phyloP scores from a whole-genome alignment of 2,797 vertebrate species.

The Thunnus albacares region DNA sequence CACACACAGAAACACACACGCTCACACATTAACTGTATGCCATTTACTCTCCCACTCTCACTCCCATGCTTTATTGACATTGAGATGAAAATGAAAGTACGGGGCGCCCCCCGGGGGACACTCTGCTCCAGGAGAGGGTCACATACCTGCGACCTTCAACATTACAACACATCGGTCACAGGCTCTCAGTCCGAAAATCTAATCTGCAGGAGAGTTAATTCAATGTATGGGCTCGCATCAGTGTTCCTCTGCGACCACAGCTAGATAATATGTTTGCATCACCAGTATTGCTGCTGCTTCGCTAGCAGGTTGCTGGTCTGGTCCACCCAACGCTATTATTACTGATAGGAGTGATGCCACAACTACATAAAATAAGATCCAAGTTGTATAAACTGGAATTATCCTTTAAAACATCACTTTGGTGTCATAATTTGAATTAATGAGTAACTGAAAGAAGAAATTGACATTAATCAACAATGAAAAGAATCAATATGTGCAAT shows the following conservation, averaged over 20 bases:
- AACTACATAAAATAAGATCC: too few species aligned
- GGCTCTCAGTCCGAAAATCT: not conserved
- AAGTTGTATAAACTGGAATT: too few species aligned
- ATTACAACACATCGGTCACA: not conserved
- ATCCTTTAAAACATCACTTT: too few species aligned
- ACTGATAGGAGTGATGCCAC: too few species aligned
- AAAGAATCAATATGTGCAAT: too few species aligned
- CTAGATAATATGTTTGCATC: not conserved
- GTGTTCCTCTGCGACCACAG: not conserved
- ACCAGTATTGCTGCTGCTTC: too few species aligned
- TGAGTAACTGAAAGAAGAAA: too few species aligned
- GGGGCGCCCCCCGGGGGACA: not conserved
- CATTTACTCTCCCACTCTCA: constrained; percentile 23
- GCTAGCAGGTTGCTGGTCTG: too few species aligned
- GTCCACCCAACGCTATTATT: too few species aligned
- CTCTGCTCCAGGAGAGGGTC: not conserved
- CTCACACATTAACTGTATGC: constrained; percentile 15
- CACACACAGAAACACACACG: not conserved
- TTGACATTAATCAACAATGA: too few species aligned
- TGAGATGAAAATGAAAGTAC: constrained; percentile 14
- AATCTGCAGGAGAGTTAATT: not conserved
- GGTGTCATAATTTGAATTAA: too few species aligned
- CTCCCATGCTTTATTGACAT: constrained; percentile 32
- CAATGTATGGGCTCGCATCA: not conserved
- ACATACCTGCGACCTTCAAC: constrained; percentile 32